Conservation (phyloP, 2,113 vertebrate genomes). For the Uria aalge region DNA sequence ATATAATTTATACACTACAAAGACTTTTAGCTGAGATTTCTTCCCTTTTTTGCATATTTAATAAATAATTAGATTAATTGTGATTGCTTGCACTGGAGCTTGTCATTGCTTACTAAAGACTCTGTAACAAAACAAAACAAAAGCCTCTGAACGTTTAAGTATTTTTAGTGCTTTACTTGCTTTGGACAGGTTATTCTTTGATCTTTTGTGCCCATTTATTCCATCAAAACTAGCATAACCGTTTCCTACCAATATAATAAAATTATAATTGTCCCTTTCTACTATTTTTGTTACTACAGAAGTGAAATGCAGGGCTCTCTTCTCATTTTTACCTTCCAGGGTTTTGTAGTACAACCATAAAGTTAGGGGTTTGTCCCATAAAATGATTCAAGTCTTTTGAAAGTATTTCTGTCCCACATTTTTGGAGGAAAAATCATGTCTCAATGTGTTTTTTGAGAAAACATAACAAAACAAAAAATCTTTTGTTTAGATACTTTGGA, state of each 20-base stretch:
- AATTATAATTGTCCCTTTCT: neutral
- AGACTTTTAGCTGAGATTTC: neutral
- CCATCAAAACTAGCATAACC: constrained; percentile 11
- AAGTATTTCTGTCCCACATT: neutral
- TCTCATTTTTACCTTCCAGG: neutral
- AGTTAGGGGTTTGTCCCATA: neutral
- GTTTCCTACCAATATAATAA: neutral
- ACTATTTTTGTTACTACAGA: neutral
- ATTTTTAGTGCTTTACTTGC: neutral
- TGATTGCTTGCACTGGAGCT: neutral
- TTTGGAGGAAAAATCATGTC: neutral
- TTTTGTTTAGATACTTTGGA: neutral
- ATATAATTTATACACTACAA: neutral
- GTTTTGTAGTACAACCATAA: neutral
- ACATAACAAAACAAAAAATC: neutral
- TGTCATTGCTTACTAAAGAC: neutral
- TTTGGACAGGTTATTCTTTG: neutral
- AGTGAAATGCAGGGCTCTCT: neutral
- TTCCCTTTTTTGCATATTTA: neutral
- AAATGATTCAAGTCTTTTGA: neutral
- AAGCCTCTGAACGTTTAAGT: neutral
- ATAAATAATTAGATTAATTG: neutral
- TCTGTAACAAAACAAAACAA: neutral
- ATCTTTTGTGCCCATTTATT: neutral
- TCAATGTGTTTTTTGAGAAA: neutral